phyloP scores from a whole-genome alignment of 2,113 vertebrate species.

The Fulica atra region DNA sequence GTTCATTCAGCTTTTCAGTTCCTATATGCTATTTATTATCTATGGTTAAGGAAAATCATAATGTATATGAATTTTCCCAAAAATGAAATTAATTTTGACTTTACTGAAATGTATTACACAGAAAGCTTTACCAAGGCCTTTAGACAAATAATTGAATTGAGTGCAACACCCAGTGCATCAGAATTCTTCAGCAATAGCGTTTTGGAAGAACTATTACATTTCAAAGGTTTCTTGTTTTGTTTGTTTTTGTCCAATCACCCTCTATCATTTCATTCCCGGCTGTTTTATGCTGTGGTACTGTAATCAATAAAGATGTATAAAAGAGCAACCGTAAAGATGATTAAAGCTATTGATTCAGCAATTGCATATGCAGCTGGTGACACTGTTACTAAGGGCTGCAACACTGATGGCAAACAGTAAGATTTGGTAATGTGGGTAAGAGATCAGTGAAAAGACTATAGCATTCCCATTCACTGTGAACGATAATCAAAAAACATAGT shows the following conservation, averaged over 20 bases:
- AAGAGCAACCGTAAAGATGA: conserved; percentile 24
- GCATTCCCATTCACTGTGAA: neutral
- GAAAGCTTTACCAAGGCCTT: neutral
- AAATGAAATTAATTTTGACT: neutral
- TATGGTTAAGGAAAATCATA: neutral
- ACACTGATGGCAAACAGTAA: neutral
- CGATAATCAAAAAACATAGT: neutral
- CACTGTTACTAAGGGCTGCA: neutral
- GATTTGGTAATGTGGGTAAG: neutral
- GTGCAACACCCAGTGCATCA: neutral
- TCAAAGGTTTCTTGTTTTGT: neutral
- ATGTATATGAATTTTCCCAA: neutral
- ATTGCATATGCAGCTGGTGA: neutral
- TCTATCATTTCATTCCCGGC: neutral
- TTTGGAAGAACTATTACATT: neutral
- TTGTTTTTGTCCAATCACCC: neutral
- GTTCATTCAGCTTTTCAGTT: neutral
- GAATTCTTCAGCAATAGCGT: neutral
- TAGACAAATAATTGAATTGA: neutral
- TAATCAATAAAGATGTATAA: conserved; percentile 45
- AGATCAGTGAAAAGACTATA: neutral
- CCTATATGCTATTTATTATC: neutral
- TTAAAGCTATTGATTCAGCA: conserved; percentile 28
- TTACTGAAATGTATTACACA: neutral
- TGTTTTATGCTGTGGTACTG: neutral